Percentiles rank a stretch among this genome's conserved stretches.
Evolutionary conservation across 1,140 invertebrate species (phyloP).

Genomic region (Drosophila sproati): DNA sequence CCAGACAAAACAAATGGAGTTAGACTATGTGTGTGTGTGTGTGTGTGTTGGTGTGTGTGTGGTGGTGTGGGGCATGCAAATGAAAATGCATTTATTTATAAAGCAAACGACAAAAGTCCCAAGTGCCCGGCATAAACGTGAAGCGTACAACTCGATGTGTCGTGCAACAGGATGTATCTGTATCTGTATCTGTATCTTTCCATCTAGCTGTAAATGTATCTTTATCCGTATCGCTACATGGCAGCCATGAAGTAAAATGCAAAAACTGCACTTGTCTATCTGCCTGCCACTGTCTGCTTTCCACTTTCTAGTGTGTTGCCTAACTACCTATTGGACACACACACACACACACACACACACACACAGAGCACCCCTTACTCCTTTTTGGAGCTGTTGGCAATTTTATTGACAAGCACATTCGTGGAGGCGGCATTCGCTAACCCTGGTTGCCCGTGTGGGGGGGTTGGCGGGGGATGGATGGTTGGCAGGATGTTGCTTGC

Average conservation of each 20-base stretch:
- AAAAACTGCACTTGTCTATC: constrained; percentile 68
- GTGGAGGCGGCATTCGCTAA: constrained; percentile 33
- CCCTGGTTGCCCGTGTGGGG: constrained; percentile 34
- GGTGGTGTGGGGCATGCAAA: constrained; percentile 56
- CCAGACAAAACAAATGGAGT: constrained; percentile 61
- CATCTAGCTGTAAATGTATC: constrained; percentile 59
- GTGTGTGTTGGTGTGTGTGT: constrained; percentile 5
- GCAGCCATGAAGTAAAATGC: constrained; percentile 50
- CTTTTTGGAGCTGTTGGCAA: constrained; percentile 66
- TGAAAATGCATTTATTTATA: constrained; percentile 79
- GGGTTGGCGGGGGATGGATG: neutral
- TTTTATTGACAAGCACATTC: constrained; percentile 73
- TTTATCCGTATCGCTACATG: constrained; percentile 56
- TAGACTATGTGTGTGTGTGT: neutral
- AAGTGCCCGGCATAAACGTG: constrained; percentile 39
- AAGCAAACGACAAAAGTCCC: constrained; percentile 70
- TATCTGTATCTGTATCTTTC: constrained; percentile 22
- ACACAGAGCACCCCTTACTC: neutral
- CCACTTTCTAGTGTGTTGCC: constrained; percentile 26
- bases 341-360: constrained; percentile 38
- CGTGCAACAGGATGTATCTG: constrained; percentile 60
- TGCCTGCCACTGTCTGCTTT: neutral
- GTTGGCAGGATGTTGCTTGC: constrained; percentile 56
- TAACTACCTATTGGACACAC: constrained; percentile 71
- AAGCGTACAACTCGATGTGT: constrained; percentile 23